These are phyloP conservation scores for Macroramphosus scolopax DNA, from an alignment of 2,797 vertebrate species.

Conservation along the genomic window DNA sequence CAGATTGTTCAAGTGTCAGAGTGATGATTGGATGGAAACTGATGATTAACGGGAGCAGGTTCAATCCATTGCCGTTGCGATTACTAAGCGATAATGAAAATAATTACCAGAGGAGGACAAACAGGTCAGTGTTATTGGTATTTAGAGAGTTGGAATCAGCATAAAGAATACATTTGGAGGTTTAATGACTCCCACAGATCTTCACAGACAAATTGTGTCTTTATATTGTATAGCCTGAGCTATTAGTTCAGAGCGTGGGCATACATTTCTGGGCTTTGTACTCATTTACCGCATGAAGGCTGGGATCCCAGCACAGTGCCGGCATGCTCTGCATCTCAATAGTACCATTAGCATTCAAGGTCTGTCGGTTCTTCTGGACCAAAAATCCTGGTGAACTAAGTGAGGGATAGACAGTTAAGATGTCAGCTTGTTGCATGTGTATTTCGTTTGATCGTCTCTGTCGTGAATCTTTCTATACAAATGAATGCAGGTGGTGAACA, in stretches of 20 bases:
- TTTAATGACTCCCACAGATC: constrained; percentile 29
- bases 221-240: constrained; percentile 34
- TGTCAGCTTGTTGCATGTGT: neutral
- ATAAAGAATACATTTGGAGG: constrained; percentile 14
- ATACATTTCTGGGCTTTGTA: constrained; percentile 54
- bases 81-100: constrained; percentile 30
- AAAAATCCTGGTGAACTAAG: constrained; percentile 32
- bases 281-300: constrained; percentile 37
- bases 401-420: constrained; percentile 13
- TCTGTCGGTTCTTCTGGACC: constrained; percentile 38
- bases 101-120: constrained; percentile 37
- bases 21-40: constrained; percentile 49
- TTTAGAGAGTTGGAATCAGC: constrained; percentile 25
- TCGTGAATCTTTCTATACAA: neutral
- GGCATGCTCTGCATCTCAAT: constrained; percentile 63
- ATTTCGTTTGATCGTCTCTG: constrained; percentile 5
- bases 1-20: constrained; percentile 42
- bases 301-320: constrained; percentile 39
- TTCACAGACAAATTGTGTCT: constrained; percentile 47
- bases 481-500: neutral
- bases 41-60: constrained; percentile 44
- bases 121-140: constrained; percentile 35
- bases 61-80: constrained; percentile 36
- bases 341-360: constrained; percentile 59
- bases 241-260: constrained; percentile 46